Evolutionary conservation across 2,888 invertebrate species (phyloP).

Genomic region (Polylopha cassiicola): DNA sequence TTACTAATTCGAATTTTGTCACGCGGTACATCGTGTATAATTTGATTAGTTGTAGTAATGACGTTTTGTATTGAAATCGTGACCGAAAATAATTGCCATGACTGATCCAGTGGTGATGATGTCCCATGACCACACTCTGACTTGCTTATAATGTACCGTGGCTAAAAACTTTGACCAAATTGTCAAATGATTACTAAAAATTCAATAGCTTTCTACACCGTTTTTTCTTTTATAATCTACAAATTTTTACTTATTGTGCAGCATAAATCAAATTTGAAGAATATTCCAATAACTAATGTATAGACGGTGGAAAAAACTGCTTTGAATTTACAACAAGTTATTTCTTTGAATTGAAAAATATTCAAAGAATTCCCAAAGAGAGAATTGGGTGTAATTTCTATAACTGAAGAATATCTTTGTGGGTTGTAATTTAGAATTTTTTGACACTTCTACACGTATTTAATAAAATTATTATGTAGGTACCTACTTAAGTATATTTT

Average conservation of each 20-base stretch:
- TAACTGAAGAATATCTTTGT: too few relatives aligned
- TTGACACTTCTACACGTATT: too few relatives aligned
- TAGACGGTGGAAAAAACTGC: conserved; percentile 6
- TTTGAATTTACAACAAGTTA: conserved; percentile 4
- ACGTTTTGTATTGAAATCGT: conserved; percentile 48
- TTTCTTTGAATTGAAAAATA: conserved; percentile 9
- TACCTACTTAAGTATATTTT: too few relatives aligned
- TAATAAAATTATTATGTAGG: too few relatives aligned
- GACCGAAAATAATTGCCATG: conserved; percentile 47
- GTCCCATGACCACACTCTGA: conserved; percentile 39
- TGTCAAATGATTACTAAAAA: conserved; percentile 30
- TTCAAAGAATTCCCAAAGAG: too few relatives aligned
- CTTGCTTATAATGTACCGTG: conserved; percentile 23
- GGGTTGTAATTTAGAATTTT: too few relatives aligned
- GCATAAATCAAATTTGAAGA: background rate
- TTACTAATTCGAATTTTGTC: too few relatives aligned
- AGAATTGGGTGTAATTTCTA: too few relatives aligned
- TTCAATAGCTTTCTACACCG: conserved; percentile 11
- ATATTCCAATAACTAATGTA: conserved; percentile 4
- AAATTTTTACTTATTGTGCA: background rate
- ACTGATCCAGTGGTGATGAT: conserved; percentile 43
- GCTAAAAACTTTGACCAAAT: conserved; percentile 32
- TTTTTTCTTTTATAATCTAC: too few relatives aligned
- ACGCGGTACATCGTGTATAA: conserved; percentile 25
- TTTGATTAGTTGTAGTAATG: conserved; percentile 40